Base-by-base conservation (phyloP, 2,888 invertebrate genomes). In the Trichopria drosophilae region DNA sequence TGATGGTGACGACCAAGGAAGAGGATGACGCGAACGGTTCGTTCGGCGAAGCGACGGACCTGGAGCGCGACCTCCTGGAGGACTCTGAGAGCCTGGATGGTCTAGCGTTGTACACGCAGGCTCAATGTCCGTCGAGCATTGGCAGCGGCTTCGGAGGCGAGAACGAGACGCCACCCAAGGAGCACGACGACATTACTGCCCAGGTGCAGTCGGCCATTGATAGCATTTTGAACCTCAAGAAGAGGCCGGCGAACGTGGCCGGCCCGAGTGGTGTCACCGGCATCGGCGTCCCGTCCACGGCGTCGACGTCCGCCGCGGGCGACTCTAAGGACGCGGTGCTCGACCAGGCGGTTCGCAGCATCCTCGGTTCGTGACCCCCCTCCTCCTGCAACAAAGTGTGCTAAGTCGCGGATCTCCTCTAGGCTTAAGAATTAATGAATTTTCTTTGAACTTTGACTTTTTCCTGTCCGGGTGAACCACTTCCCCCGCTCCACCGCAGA, bases 151-250 rank as follows among this genome's bases (percentile, higher is more conserved):
- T 51, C 6, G 12, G 9, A 3, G 43, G 43, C 28, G 44, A 56
- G 32, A 32, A 48, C 44, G 26, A 59, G 13, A 66, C 59, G 3
- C 66, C 62, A 23, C 64, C 61, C 26, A 68, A 71, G 44, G 73
- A 75, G 26, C 82, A 83, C 62, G 85, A 85, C 63, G 85, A 85
- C 63, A 85, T 87, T 52, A 86, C 85, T 60, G 84, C 86, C 22
- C 87, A 89, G 73, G 88, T 89, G 55, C 87, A 88, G 72, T 87
- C 85, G 67, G 88, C 88, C 57, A 88, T 88, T 63, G 87, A 88
- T 71, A 87, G 87, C 68, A 88, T 88, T 67, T 77, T 88, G 55
- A 87, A 87, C 75, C 77, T 87, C 61, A 86, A 86, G 68, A 71
- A 75, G 55, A 60, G 71, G 47, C 73, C 73, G 34, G 55, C 67